These are phyloP conservation scores for Ormia ochracea DNA, from an alignment of 2,888 invertebrate genomes.

Conservation along the genomic window DNA sequence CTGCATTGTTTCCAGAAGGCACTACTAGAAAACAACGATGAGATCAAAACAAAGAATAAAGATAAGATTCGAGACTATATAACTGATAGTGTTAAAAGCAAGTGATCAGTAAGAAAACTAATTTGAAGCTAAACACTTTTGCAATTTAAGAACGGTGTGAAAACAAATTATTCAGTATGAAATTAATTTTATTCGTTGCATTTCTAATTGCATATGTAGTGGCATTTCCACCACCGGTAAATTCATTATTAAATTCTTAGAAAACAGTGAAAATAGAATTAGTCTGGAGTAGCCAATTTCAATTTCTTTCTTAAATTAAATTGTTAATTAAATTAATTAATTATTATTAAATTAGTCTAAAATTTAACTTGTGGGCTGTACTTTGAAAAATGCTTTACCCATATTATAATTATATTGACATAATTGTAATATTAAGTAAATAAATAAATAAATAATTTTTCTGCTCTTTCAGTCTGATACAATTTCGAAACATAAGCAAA, in stretches of 20 bases:
- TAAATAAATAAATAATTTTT: too few relatives aligned
- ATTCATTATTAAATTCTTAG: background rate
- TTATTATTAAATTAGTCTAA: too few relatives aligned
- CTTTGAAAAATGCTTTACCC: too few relatives aligned
- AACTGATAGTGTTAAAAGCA: background rate
- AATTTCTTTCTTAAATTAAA: too few relatives aligned
- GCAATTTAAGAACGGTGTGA: background rate
- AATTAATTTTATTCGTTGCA: conserved; percentile 35
- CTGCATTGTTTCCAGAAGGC: background rate
- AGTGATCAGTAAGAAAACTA: conserved; percentile 47
- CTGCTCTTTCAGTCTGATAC: too few relatives aligned
- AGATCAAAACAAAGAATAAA: background rate
- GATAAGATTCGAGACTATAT: conserved; percentile 56
- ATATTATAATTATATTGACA: too few relatives aligned
- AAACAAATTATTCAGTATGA: conserved; percentile 45
- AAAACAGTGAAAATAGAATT: background rate
- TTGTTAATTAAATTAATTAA: too few relatives aligned
- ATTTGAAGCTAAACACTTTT: conserved; percentile 29
- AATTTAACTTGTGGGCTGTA: too few relatives aligned
- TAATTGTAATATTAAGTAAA: too few relatives aligned
- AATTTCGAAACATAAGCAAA: too few relatives aligned
- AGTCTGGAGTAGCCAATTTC: conserved; percentile 39
- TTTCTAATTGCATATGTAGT: conserved; percentile 12
- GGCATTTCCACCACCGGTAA: conserved; percentile 35
- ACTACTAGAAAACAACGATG: background rate